Percentiles rank a stretch among this genome's conserved stretches.
Evolutionary conservation across 2,113 vertebrate species (phyloP).

Genomic region (Caloenas nicobarica): DNA sequence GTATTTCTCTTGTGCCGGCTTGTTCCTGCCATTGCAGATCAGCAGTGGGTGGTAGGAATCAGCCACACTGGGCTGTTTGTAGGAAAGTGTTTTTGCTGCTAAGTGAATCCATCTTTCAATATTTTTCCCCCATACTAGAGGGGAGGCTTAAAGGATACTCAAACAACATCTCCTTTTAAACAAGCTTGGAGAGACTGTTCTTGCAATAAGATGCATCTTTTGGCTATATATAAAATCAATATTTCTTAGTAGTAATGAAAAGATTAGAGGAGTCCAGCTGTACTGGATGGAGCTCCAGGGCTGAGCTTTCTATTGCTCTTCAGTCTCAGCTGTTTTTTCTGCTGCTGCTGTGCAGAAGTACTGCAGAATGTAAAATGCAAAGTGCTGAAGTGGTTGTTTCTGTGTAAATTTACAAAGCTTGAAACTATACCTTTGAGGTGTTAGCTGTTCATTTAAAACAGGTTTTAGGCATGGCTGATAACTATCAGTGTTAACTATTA

Average conservation of each 20-base stretch:
- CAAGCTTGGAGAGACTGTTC: background rate
- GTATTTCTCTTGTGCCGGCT: conserved; percentile 6
- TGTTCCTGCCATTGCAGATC: background rate
- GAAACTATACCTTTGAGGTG: conserved; percentile 20
- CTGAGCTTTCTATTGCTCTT: background rate
- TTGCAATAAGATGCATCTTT: background rate
- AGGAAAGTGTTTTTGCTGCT: background rate
- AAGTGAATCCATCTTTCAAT: background rate
- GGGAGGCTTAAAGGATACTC: background rate
- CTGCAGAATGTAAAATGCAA: background rate
- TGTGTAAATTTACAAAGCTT: background rate
- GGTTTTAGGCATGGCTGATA: background rate
- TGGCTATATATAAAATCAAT: background rate
- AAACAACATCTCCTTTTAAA: background rate
- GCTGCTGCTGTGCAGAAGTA: background rate
- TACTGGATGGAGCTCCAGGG: background rate
- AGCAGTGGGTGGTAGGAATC: background rate
- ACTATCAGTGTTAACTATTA: background rate
- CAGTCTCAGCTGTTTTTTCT: background rate
- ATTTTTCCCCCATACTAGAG: accelerated
- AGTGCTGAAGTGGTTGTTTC: background rate
- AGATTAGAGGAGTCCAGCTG: background rate
- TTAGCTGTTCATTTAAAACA: background rate
- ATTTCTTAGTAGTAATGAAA: background rate
- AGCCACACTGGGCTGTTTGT: background rate